These are phyloP conservation scores for Labeo rohita DNA, from an alignment of 2,113 vertebrate genomes.

Conservation along the genomic window DNA sequence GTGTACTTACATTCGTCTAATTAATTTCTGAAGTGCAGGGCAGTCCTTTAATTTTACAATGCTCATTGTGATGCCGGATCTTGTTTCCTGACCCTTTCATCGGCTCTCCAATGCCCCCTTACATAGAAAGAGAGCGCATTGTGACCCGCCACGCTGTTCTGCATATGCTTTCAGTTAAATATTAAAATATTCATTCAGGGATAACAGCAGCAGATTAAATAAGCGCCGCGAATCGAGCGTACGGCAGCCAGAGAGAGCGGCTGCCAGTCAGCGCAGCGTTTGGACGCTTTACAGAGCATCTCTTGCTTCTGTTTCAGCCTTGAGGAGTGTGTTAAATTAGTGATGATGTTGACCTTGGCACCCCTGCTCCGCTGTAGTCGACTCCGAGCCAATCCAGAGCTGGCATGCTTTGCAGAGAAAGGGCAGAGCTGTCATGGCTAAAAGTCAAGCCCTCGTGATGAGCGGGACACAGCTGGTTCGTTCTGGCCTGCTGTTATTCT, in stretches of 20 bases:
- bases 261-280: constrained; percentile 63
- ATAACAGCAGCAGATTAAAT: constrained; percentile 78
- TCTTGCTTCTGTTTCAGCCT: constrained; percentile 64
- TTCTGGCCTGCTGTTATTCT: background rate
- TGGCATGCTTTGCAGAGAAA: background rate
- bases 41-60: constrained; percentile 63
- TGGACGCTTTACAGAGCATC: constrained; percentile 73
- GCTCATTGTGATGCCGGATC: constrained; percentile 61
- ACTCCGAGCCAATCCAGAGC: constrained; percentile 16
- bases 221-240: constrained; percentile 59
- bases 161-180: constrained; percentile 78
- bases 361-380: constrained; percentile 63
- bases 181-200: constrained; percentile 81
- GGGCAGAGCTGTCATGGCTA: constrained; percentile 33
- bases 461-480: constrained; percentile 34
- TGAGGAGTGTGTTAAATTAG: constrained; percentile 73
- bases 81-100: constrained; percentile 72
- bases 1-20: background rate
- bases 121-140: constrained; percentile 52
- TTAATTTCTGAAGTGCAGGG: constrained; percentile 43
- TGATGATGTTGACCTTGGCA: constrained; percentile 76
- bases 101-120: constrained; percentile 60
- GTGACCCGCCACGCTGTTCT: constrained; percentile 63
- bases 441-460: constrained; percentile 37
- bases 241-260: constrained; percentile 6